Evolutionary conservation across 1,140 invertebrate species (phyloP).

Genomic region (Caerostris darwini): DNA sequence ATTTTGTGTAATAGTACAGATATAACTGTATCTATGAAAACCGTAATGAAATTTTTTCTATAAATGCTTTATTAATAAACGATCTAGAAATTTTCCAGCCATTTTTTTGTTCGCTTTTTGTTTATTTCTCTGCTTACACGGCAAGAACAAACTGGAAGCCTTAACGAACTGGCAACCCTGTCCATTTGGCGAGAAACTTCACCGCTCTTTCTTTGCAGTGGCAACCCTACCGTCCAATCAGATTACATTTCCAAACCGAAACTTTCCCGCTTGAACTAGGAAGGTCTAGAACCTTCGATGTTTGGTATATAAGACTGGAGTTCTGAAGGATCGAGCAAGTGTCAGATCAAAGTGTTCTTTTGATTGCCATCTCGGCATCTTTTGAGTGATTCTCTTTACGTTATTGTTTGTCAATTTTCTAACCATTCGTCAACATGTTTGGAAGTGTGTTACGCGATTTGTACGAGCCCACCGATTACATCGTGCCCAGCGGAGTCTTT

Average conservation of each 20-base stretch:
- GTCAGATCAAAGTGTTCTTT: neutral
- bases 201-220: neutral
- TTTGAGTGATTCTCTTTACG: neutral
- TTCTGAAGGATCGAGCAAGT: neutral
- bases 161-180: neutral
- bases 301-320: neutral
- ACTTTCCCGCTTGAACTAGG: neutral
- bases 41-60: no score
- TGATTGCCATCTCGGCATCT: neutral
- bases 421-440: neutral
- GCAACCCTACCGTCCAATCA: slow-evolving; percentile 1
- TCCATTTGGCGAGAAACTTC: neutral
- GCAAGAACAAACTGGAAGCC: no score
- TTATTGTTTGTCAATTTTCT: neutral
- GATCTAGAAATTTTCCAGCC: no score
- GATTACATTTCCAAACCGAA: neutral
- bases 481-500: neutral
- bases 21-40: no score
- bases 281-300: neutral
- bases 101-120: no score
- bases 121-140: no score
- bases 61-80: no score
- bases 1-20: no score
- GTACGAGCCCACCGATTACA: slow-evolving; percentile 33
- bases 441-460: neutral